Evolutionary conservation across 2,888 invertebrate genomes (phyloP).

Genomic region (Polydrusus tereticollis): DNA sequence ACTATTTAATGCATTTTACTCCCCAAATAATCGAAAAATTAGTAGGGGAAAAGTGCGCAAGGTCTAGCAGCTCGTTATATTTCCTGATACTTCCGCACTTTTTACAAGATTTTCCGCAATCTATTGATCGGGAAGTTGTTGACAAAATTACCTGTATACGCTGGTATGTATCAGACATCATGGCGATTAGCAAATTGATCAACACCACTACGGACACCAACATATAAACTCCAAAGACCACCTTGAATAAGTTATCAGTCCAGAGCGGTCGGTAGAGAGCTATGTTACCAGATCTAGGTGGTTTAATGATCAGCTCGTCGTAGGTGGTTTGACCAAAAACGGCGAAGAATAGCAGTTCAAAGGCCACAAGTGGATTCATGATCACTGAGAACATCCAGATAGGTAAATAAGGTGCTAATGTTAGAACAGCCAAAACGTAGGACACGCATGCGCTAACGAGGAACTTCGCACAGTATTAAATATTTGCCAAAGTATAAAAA

Average conservation of each 20-base stretch:
- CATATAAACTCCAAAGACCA: conserved; percentile 97
- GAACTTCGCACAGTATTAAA: neutral
- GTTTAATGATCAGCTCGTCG: conserved; percentile 78
- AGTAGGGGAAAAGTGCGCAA: no score
- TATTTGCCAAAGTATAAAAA: conserved; percentile 30
- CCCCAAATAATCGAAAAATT: no score
- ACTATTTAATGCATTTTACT: no score
- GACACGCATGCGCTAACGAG: conserved; percentile 27
- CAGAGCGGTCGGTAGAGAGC: conserved; percentile 83
- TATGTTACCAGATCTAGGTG: conserved; percentile 81
- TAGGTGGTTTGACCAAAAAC: conserved; percentile 95
- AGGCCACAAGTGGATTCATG: conserved; percentile 91
- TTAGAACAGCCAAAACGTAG: conserved; percentile 6
- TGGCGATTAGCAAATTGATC: conserved; percentile 99
- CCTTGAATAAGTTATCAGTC: conserved; percentile 89
- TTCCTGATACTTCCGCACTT: neutral
- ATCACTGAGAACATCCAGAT: conserved; percentile 72
- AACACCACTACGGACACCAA: conserved; percentile 98
- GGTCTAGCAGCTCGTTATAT: no score
- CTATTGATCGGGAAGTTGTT: conserved; percentile 9
- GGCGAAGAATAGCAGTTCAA: conserved; percentile 98
- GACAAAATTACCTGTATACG: conserved; percentile 90
- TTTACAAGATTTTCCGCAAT: no score
- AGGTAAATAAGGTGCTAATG: conserved; percentile 14
- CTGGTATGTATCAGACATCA: conserved; percentile 99